A percentile compares a stretch with the other conserved stretches of the same genome.
Conservation (phyloP, 92 coral and sea anemone genomes). For the Epizoanthus stellaris region DNA sequence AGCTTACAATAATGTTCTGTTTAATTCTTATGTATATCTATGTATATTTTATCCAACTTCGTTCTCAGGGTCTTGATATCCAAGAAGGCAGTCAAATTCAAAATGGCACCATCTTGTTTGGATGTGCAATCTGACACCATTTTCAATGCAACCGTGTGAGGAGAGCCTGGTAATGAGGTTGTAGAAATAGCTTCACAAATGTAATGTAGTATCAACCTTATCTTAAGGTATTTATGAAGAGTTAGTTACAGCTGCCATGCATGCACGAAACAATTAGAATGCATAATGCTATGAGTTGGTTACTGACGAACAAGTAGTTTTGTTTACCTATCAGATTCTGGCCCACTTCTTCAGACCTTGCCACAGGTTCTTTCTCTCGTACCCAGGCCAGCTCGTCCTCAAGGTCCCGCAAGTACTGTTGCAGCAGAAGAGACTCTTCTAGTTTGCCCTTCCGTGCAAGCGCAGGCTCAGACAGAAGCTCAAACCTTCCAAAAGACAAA, state of each 20-base stretch:
- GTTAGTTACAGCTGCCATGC: not conserved
- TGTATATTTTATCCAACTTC: too few species aligned
- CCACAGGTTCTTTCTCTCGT: slow-evolving; percentile 88
- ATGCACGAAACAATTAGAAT: not conserved
- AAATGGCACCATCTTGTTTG: too few species aligned
- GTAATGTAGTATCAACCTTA: not conserved
- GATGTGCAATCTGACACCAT: too few species aligned
- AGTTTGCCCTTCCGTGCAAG: slow-evolving; percentile 72
- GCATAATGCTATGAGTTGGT: not conserved
- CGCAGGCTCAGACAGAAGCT: slow-evolving; percentile 78
- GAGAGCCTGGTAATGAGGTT: too few species aligned
- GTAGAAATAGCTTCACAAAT: too few species aligned
- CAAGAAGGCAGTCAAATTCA: too few species aligned
- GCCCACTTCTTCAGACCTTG: slow-evolving; percentile 87
- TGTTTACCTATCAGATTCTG: slow-evolving; percentile 76
- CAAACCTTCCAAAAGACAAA: slow-evolving; percentile 56
- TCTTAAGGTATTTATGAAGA: not conserved
- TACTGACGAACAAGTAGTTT: not conserved
- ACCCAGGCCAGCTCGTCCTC: slow-evolving; percentile 95
- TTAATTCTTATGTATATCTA: too few species aligned
- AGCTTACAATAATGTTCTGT: too few species aligned
- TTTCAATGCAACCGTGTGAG: too few species aligned
- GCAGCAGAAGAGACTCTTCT: slow-evolving; percentile 76
- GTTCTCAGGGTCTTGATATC: too few species aligned
- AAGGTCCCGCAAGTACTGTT: slow-evolving; percentile 86